Evolutionary conservation across 2,888 invertebrate species (phyloP), one percentile per base, ranked within the genome.

Genomic region (Lasius platythorax): DNA sequence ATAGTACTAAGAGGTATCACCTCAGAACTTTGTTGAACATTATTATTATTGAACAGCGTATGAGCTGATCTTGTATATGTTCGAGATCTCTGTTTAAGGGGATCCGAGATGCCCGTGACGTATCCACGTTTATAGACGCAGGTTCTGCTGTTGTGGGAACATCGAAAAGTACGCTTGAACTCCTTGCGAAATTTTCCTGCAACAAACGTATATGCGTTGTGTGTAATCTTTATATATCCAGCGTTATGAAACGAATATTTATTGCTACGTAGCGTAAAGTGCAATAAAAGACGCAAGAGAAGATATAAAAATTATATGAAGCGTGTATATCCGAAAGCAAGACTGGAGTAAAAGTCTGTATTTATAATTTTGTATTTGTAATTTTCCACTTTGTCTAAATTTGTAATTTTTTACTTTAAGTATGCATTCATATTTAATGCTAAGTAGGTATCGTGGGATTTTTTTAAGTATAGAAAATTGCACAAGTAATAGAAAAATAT

Each of bases 151-250:
- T 76, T 84, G 43, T 87, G 82, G 43, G 90, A 83, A 74, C 94
- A 94, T 81, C 94, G 93, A 86, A 95, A 95, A 2, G 95, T 94
- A 12, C 95, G 94, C 11, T 93, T 94, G 90, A 96, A 96, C 88
- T 95, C 95, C 85, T 95, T 95, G 3, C 95, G 95, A 92, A 95
- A 96, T 93, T 95, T 95, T 8, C 95, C 96, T 96, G 93, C 8
- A 93, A 94, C 81, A 83, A 73, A 83, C n/a, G 6, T 28, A 53
- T 23, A 9, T 9, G 18, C n/a, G 11, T 43, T 30, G 15, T 46
- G 8, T 63, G 12, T 76, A 76, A 37, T 53, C 28, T n/a, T 74
- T 15, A 23, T 75, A 11, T 11, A 18, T 66, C 3, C 15, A 28
- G 18, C n/a, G 23, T n/a, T 53, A 28, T 46, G 9, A 28, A 50